Conservation (phyloP, 2,797 vertebrate species). For the Pelobates cultripes region DNA sequence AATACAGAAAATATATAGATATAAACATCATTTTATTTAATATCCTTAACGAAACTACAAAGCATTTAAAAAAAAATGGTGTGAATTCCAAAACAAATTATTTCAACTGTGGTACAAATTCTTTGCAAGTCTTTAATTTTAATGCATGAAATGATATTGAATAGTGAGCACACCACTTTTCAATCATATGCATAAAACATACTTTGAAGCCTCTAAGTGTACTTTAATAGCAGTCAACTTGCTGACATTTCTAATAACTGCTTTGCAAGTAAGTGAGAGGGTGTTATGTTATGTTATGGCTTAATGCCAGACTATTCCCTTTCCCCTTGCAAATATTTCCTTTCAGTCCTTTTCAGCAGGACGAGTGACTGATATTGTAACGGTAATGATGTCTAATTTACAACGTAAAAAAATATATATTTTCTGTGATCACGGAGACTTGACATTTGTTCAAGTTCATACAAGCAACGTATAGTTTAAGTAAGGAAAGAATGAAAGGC, state of each 20-base stretch:
- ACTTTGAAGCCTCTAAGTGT: conserved; percentile 55
- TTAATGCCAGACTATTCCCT: conserved; percentile 59
- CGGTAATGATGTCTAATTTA: conserved; percentile 70
- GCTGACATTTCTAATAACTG: conserved; percentile 55
- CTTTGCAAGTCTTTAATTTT: no score
- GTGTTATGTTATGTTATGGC: conserved; percentile 57
- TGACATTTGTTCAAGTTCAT: conserved; percentile 76
- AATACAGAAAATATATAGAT: no score
- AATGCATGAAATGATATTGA: neutral
- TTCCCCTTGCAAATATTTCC: conserved; percentile 64
- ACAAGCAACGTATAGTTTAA: conserved; percentile 65
- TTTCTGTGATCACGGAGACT: conserved; percentile 75
- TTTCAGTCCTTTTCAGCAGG: conserved; percentile 62
- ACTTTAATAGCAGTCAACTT: conserved; percentile 59
- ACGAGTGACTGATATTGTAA: conserved; percentile 71
- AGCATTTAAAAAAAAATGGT: no score
- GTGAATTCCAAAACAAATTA: no score
- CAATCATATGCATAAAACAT: conserved; percentile 49
- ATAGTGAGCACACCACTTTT: neutral
- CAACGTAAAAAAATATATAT: conserved; percentile 66
- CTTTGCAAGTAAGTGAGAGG: conserved; percentile 53
- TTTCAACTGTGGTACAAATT: no score
- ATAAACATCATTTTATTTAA: no score
- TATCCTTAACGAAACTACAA: no score
- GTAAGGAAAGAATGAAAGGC: conserved; percentile 1